These are phyloP conservation scores for Drosophila tani DNA, from an alignment of 1,140 invertebrate genomes.

Conservation along the genomic window DNA sequence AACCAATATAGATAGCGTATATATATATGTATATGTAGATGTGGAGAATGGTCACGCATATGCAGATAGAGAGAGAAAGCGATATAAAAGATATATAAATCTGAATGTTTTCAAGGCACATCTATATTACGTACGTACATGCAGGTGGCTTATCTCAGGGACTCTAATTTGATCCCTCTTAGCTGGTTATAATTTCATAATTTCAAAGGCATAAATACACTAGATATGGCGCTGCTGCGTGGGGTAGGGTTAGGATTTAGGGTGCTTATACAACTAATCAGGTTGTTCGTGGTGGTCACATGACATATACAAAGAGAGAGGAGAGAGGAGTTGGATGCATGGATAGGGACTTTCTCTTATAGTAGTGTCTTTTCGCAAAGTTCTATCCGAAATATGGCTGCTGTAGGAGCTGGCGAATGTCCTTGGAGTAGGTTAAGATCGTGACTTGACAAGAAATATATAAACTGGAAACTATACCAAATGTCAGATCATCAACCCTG, in stretches of 20 bases:
- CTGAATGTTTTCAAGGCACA: conserved; percentile 32
- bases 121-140: conserved; percentile 9
- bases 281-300: conserved; percentile 44
- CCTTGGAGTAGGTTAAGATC: neutral
- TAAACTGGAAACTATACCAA: neutral
- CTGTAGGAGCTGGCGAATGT: neutral
- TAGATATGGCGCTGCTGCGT: conserved; percentile 40
- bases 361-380: conserved; percentile 53
- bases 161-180: conserved; percentile 30
- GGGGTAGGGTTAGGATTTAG: neutral
- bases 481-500: neutral
- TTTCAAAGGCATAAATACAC: conserved; percentile 40
- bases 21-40: conserved; percentile 16
- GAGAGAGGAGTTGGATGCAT: conserved; percentile 4
- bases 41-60: conserved; percentile 27
- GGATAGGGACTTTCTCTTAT: conserved; percentile 32
- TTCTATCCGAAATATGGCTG: conserved; percentile 51
- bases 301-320: conserved; percentile 26
- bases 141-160: conserved; percentile 10
- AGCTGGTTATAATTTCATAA: conserved; percentile 20
- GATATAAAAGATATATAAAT: conserved; percentile 20
- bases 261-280: conserved; percentile 46
- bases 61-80: conserved; percentile 11
- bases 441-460: neutral
- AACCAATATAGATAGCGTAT: conserved; percentile 17